These are phyloP conservation scores for Phoenoteleia sp. DNA, from an alignment of 2,888 invertebrate species.

Conservation along the genomic window DNA sequence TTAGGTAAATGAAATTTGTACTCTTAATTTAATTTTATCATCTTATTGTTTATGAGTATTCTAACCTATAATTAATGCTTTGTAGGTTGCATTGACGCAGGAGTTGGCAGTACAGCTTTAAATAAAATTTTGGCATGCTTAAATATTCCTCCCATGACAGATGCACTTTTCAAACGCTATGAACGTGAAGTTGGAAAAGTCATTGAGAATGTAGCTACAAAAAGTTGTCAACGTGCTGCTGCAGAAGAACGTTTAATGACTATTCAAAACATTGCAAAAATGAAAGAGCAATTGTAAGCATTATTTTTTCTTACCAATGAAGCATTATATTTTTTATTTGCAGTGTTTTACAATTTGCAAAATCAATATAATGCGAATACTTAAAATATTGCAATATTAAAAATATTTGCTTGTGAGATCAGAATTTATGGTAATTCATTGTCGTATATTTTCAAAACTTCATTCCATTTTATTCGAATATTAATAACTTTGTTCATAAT, in stretches of 20 bases:
- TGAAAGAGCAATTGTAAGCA: slow-evolving; percentile 68
- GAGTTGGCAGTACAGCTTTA: slow-evolving; percentile 62
- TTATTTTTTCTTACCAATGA: background rate
- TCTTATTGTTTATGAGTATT: background rate
- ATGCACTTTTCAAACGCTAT: slow-evolving; percentile 65
- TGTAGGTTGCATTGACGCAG: slow-evolving; percentile 56
- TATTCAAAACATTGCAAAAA: slow-evolving; percentile 62
- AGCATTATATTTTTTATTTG: background rate
- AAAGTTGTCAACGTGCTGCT: slow-evolving; percentile 70
- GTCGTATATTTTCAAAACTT: no score
- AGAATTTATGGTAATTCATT: no score
- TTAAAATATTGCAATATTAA: no score
- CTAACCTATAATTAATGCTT: slow-evolving; percentile 11
- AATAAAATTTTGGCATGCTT: slow-evolving; percentile 72
- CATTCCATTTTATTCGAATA: no score
- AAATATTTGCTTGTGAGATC: no score
- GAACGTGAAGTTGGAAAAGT: slow-evolving; percentile 66
- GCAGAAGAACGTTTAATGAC: slow-evolving; percentile 64
- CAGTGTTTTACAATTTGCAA: no score
- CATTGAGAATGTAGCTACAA: slow-evolving; percentile 66
- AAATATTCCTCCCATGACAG: slow-evolving; percentile 61
- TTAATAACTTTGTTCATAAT: no score
- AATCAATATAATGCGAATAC: no score
- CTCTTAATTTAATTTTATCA: slow-evolving; percentile 3
- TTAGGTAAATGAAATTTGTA: slow-evolving; percentile 29